Evolutionary conservation across 2,113 vertebrate species (phyloP), one percentile per base, ranked within the genome.

Genomic region (Terrapene triunguis): DNA sequence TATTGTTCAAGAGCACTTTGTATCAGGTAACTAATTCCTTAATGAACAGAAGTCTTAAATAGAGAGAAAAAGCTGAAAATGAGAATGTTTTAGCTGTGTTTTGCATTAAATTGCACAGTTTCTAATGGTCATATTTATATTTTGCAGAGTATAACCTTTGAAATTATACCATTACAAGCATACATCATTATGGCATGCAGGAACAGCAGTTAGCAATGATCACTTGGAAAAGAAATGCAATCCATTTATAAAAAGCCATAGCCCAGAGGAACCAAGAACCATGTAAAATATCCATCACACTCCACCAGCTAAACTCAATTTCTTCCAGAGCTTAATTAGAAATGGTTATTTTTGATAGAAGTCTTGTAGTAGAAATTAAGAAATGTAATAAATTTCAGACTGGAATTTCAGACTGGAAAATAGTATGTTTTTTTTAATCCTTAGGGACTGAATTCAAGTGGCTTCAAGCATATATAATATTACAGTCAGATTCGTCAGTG

Each of bases 301-400:
- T 89, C 32, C 3, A 69, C 54, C 24, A 94, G 53, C 83, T 90
- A 87, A 94, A 94, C 13, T 2, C 48, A 84, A 1, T 72, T 92
- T 93, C 35, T 90, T 93, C n/a, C 79, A 92, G 69, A 62, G 10
- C 25, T 90, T 96, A 94, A 94, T 93, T 90, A 88, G 79, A 92
- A 90, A 42, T 38, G 35, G 5, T 25, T 87, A 53, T 72, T 95
- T 96, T 84, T 90, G 72, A 91, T 44, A 78, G 78, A 92, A 89
- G 91, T 76, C 35, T 85, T 87, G 12, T 62, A 35, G 6, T 88
- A 93, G 74, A 35, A 84, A 83, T 91, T 91, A 82, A 44, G 2
- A 93, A 94, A 94, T 55, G 4, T 57, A 87, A 87, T 82, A 89
- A 93, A 95, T 95, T 83, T 86, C 50, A 50, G 50, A 50, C 50